Base-by-base conservation (phyloP, 2,888 invertebrate species). In the Phengaris alcon region DNA sequence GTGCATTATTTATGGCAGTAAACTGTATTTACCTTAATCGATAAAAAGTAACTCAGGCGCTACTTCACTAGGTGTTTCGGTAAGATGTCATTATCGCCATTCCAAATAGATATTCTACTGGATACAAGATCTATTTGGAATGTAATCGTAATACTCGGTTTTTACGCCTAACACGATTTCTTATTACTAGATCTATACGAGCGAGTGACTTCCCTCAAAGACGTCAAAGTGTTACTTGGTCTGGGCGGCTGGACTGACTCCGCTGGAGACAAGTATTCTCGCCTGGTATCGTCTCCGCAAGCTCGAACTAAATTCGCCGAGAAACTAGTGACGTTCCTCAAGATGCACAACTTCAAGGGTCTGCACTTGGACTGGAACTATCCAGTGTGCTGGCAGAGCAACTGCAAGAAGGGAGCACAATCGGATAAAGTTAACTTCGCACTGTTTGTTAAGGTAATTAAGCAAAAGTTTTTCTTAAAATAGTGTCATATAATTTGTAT, bases 231-330 rank as follows among this genome's bases (percentile, higher is more conserved):
- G 0, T 87, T 98, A 7, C 89, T 99, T 52, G 97, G 97, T 1
- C 87, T 99, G 75, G 99, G 99, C n/a, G 99, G 99, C 0, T 99
- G 98, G 98, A 98, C 97, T 0, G 98, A 98, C 87, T 98, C 98
- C 0, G 95, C 96, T 0, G 97, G 97, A 0, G 97, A 97, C 83
- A 98, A 98, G 85, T 98, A 98, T 84, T 97, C 97, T 0, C 94
- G 96, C 13, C 87, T 98, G 48, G 97, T 97, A 0, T 95, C 95
- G 68, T 95, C 95, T 77, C 94, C 94, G 6, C 91, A 94, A 0
- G 94, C 95, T 6, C 94, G 97, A 13, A 90, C 95, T 52, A 95
- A 95, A 73, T 98, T 98, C 83, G 95, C 96, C 3, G 90, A 95
- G 2, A 95, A 95, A 75, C 93, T 95, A 0, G 94, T 97, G 1